Evolutionary conservation across 2,113 vertebrate species (phyloP).

Genomic region (Mirounga angustirostris): DNA sequence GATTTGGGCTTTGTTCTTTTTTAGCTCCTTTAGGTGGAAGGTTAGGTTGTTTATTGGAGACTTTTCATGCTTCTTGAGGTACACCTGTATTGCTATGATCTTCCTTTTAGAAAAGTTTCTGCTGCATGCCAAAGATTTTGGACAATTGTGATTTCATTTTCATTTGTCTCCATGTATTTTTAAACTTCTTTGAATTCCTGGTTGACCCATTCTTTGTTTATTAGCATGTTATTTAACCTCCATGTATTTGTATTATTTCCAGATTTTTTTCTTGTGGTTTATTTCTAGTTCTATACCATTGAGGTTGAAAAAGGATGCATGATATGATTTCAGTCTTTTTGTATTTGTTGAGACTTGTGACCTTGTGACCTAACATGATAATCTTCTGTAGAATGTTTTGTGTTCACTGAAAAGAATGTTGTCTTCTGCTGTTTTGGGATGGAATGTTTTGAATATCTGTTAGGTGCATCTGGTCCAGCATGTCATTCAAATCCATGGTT

Average conservation of each 20-base stretch:
- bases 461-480: background rate
- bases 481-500: background rate
- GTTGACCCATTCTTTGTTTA: background rate
- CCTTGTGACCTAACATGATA: background rate
- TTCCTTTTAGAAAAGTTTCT: background rate
- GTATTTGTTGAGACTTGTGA: background rate
- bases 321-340: background rate
- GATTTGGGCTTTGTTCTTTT: background rate
- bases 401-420: background rate
- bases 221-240: background rate
- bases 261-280: background rate
- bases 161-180: background rate
- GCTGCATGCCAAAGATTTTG: background rate
- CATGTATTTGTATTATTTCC: background rate
- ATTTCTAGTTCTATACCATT: background rate
- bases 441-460: background rate
- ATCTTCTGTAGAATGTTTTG: background rate
- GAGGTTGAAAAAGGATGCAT: background rate
- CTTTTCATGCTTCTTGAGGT: background rate
- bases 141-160: background rate
- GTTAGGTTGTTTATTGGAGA: background rate
- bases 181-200: background rate
- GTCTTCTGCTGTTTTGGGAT: background rate
- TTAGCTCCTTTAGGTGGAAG: background rate
- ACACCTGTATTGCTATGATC: background rate